A percentile compares a stretch with the other conserved stretches of the same genome.
These are phyloP conservation scores for Sphenopsis melanotis DNA, from an alignment of 2,797 vertebrate species.

Conservation along the genomic window DNA sequence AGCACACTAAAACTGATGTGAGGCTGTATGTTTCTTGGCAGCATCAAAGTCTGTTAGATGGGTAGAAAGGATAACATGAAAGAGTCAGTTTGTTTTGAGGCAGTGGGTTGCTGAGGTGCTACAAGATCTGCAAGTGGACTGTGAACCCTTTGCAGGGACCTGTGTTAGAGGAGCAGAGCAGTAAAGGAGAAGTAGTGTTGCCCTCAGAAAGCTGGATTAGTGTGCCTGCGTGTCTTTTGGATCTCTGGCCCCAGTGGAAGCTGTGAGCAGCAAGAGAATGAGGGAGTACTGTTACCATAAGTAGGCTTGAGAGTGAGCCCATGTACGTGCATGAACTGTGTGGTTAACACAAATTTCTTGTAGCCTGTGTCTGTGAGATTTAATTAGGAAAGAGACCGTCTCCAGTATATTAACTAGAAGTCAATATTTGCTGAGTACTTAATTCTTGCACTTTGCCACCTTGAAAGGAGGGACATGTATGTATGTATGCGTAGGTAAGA, in stretches of 20 bases:
- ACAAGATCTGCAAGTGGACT: neutral
- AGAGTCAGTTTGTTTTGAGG: neutral
- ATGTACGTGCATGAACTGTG: accelerated
- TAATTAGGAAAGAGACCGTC: neutral
- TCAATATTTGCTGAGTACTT: neutral
- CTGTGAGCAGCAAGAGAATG: neutral
- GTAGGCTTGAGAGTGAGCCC: accelerated
- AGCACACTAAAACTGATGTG: neutral
- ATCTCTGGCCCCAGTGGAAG: neutral
- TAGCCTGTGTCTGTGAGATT: neutral
- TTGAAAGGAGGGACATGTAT: neutral
- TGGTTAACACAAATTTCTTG: neutral
- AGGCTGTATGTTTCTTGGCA: neutral
- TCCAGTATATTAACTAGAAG: neutral
- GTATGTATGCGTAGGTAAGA: neutral
- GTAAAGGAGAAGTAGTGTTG: neutral
- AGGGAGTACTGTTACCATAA: neutral
- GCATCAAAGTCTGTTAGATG: neutral
- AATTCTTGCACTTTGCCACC: neutral
- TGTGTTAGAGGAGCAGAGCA: neutral
- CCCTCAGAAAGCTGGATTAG: neutral
- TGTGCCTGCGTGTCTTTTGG: neutral
- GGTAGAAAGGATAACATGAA: neutral
- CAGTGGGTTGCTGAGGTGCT: neutral
- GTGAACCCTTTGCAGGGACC: neutral